Evolutionary conservation across 2,888 invertebrate genomes (phyloP).

Genomic region (Ochlodes sylvanus): DNA sequence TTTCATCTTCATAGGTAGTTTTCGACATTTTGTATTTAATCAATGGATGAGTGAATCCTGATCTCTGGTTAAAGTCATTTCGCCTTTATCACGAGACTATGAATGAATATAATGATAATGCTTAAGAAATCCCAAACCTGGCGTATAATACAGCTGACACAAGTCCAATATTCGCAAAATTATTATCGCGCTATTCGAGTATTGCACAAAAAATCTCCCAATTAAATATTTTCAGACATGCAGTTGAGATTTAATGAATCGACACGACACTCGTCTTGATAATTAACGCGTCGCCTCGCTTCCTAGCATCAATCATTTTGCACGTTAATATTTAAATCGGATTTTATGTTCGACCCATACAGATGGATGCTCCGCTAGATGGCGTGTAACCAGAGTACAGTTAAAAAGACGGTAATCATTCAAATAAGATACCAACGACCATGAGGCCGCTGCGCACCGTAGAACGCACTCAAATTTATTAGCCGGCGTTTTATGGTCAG

Average conservation of each 20-base stretch:
- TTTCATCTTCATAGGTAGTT: too few relatives aligned
- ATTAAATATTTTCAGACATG: constrained; percentile 32
- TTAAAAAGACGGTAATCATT: too few relatives aligned
- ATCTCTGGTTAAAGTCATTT: too few relatives aligned
- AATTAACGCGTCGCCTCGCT: constrained; percentile 33
- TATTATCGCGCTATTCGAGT: constrained; percentile 15
- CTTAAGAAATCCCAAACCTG: too few relatives aligned
- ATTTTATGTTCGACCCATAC: neutral
- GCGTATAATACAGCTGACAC: neutral
- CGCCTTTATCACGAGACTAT: too few relatives aligned
- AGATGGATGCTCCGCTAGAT: neutral
- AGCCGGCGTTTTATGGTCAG: too few relatives aligned
- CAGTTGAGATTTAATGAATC: constrained; percentile 37
- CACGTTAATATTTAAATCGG: constrained; percentile 16
- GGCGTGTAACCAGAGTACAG: neutral
- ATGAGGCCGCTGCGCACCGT: too few relatives aligned
- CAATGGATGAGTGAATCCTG: too few relatives aligned
- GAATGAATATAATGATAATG: too few relatives aligned
- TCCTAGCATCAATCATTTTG: constrained; percentile 10
- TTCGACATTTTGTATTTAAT: too few relatives aligned
- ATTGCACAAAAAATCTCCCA: constrained; percentile 32
- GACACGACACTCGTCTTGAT: constrained; percentile 37
- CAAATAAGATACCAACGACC: too few relatives aligned
- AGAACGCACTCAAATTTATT: too few relatives aligned
- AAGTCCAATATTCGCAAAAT: neutral